Percentiles rank a stretch among this genome's conserved stretches.
These are phyloP conservation scores for Danio tinwini DNA, from an alignment of 2,797 vertebrate genomes.

Conservation along the genomic window DNA sequence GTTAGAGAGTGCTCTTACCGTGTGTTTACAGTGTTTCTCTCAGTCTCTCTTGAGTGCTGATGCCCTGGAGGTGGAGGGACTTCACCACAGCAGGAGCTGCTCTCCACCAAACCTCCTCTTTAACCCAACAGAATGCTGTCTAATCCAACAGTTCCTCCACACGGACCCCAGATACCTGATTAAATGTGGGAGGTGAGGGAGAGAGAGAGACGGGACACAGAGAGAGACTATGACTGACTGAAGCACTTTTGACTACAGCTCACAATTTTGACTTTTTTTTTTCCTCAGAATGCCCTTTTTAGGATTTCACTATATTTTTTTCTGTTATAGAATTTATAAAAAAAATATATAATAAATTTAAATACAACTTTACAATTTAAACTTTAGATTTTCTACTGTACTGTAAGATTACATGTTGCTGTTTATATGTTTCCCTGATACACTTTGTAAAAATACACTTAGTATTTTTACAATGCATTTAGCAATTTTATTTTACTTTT, in stretches of 20 bases:
- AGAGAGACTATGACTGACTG: neutral
- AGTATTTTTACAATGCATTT: no score
- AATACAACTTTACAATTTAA: no score
- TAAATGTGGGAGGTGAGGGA: conserved; percentile 1
- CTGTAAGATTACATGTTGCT: no score
- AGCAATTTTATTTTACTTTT: no score
- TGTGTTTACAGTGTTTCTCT: neutral
- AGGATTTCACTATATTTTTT: no score
- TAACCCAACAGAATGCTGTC: conserved; percentile 2
- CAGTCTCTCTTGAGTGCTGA: conserved; percentile 7
- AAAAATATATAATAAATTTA: no score
- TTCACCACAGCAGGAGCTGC: conserved; percentile 39
- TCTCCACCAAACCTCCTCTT: conserved; percentile 27
- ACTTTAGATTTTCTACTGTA: no score
- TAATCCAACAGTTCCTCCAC: conserved; percentile 41
- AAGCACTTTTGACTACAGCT: conserved; percentile 1
- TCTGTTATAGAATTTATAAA: no score
- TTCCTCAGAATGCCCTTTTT: no score
- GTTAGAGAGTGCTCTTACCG: neutral
- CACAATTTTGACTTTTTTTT: no score
- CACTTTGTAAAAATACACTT: no score
- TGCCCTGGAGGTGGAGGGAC: conserved; percentile 39
- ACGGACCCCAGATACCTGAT: conserved; percentile 32
- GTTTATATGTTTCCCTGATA: no score
- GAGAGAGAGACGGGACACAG: neutral